Percentiles rank a stretch among this genome's conserved stretches.
Conservation (phyloP, 2,113 vertebrate genomes). For the Dipodomys stephensi region DNA sequence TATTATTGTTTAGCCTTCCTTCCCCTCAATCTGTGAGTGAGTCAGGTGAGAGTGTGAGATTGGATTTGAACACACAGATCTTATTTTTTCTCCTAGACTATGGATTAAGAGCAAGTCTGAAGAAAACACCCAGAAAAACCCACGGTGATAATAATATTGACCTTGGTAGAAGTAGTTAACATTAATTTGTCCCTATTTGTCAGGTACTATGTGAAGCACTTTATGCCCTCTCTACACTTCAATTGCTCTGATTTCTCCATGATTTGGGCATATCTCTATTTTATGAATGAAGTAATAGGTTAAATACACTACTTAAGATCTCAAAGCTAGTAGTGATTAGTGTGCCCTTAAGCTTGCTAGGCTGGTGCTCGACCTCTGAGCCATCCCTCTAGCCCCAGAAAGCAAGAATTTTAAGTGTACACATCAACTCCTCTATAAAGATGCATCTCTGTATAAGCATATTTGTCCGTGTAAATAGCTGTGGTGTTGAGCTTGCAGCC, state of each 20-base stretch:
- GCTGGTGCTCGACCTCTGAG: neutral
- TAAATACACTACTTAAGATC: neutral
- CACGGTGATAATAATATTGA: neutral
- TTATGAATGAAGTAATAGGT: conserved; percentile 8
- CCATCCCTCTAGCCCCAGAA: neutral
- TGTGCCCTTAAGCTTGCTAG: neutral
- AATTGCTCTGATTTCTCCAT: neutral
- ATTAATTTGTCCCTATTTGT: neutral
- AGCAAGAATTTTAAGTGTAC: neutral
- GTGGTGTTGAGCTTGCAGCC: neutral
- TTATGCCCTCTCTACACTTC: neutral
- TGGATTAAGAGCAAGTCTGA: neutral
- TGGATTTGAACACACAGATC: neutral
- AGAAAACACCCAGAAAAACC: conserved; percentile 11
- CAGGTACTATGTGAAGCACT: neutral
- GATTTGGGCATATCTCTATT: neutral
- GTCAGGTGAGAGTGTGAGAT: neutral
- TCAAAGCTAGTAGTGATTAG: conserved; percentile 12
- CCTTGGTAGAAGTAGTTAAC: neutral
- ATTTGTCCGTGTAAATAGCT: neutral
- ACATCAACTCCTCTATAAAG: rapidly evolving
- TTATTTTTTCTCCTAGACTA: neutral
- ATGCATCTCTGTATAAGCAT: too few species aligned
- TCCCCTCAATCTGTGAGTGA: neutral
- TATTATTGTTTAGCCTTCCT: neutral